Evolutionary conservation across 1,140 invertebrate genomes (phyloP).

Genomic region (Leptopilina boulardi): DNA sequence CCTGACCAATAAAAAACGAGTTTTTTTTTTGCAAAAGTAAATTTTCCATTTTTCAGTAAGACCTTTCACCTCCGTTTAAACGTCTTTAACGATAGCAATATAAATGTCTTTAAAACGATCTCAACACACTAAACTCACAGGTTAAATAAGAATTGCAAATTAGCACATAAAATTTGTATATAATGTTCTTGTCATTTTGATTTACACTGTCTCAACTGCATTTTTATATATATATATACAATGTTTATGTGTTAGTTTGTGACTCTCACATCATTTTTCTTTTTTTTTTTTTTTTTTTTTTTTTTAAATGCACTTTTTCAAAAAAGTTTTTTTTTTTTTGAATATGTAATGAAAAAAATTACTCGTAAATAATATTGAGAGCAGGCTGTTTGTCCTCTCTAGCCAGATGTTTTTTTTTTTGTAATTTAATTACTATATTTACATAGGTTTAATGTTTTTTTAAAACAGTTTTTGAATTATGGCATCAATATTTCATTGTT

Average conservation of each 20-base stretch:
- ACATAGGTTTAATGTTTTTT: no score
- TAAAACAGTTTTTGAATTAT: no score
- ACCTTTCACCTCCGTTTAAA: neutral
- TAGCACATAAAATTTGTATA: constrained; percentile 20
- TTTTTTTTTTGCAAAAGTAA: neutral
- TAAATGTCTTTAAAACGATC: constrained; percentile 20
- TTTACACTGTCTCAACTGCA: constrained; percentile 17
- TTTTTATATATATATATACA: neutral
- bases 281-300: neutral
- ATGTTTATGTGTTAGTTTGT: neutral
- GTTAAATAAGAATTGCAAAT: constrained; percentile 30
- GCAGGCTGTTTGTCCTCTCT: no score
- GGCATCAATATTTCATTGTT: no score
- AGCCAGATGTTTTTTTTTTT: no score
- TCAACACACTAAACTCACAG: constrained; percentile 3
- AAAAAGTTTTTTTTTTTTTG: no score
- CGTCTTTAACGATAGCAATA: neutral
- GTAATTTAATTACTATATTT: no score
- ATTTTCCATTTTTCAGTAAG: constrained; percentile 2
- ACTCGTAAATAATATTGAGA: no score
- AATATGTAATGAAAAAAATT: no score
- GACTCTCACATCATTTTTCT: neutral
- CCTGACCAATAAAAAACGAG: neutral
- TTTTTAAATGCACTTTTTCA: neutral
- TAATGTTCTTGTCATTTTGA: constrained; percentile 14